Percentiles rank a stretch among this genome's conserved stretches.
Evolutionary conservation across 2,888 invertebrate species (phyloP).

Genomic region (Agrochola litura): DNA sequence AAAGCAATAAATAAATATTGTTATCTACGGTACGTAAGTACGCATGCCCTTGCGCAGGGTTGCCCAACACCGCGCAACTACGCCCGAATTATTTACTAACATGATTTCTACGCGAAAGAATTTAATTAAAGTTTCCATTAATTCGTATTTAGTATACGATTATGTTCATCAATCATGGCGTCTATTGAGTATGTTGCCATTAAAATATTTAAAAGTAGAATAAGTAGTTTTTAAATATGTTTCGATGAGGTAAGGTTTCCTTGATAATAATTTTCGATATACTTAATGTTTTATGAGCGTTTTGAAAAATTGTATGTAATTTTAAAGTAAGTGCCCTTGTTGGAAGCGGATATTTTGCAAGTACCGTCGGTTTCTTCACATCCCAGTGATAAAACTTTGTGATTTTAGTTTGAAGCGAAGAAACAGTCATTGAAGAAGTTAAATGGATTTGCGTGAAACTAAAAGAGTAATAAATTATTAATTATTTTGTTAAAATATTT

Average conservation of each 20-base stretch:
- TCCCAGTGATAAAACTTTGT: constrained; percentile 42
- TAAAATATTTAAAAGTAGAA: constrained; percentile 14
- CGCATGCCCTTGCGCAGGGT: constrained; percentile 69
- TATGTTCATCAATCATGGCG: constrained; percentile 41
- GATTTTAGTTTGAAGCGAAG: constrained; percentile 9
- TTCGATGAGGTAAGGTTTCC: constrained; percentile 27
- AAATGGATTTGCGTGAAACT: background rate
- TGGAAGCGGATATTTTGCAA: constrained; percentile 63
- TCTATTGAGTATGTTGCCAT: background rate
- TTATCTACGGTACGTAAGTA: constrained; percentile 46
- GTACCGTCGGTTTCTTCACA: constrained; percentile 56
- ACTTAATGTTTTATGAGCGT: constrained; percentile 30
- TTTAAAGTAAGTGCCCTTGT: constrained; percentile 57
- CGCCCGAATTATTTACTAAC: constrained; percentile 28
- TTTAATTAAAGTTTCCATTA: constrained; percentile 46
- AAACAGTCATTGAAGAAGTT: background rate
- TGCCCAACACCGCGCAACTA: constrained; percentile 61
- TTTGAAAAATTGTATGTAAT: constrained; percentile 56
- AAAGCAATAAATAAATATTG: constrained; percentile 36
- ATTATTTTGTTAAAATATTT: background rate
- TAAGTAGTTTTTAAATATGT: background rate
- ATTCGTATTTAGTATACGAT: constrained; percentile 15
- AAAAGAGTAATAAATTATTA: background rate
- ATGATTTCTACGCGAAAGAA: constrained; percentile 28
- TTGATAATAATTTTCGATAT: constrained; percentile 25